Evolutionary conservation across 2,888 invertebrate species (phyloP).

Genomic region (Phyllotreta striolata): DNA sequence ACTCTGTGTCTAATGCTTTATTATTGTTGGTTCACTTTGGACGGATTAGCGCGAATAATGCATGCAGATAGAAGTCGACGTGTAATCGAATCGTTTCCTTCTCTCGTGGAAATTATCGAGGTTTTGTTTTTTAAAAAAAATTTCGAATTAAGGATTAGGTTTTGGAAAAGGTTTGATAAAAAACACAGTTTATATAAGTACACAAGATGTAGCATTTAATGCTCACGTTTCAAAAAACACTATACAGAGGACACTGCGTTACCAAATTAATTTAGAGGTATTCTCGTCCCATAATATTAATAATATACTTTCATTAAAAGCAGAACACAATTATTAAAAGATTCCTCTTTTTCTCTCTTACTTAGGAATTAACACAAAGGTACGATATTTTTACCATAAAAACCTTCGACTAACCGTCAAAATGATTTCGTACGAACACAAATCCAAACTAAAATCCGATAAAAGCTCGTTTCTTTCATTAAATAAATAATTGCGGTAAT

Average conservation of each 20-base stretch:
- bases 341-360: slow-evolving; percentile 54
- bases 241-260: slow-evolving; percentile 64
- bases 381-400: slow-evolving; percentile 58
- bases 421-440: too few species aligned
- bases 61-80: too few species aligned
- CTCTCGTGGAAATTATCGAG: too few species aligned
- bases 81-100: too few species aligned
- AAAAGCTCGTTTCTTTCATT: not conserved
- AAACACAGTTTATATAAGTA: slow-evolving; percentile 62
- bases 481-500: not conserved
- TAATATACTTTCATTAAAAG: slow-evolving; percentile 62
- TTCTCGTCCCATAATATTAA: slow-evolving; percentile 61
- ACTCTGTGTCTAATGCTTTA: slow-evolving; percentile 44
- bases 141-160: not conserved
- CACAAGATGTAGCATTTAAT: slow-evolving; percentile 65
- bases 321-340: slow-evolving; percentile 61
- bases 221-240: slow-evolving; percentile 64
- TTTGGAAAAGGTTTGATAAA: slow-evolving; percentile 40
- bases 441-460: not conserved
- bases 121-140: not conserved
- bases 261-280: slow-evolving; percentile 63
- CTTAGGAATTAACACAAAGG: slow-evolving; percentile 62
- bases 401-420: not conserved
- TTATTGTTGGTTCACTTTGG: slow-evolving; percentile 44
- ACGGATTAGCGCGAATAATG: slow-evolving; percentile 6